Evolutionary conservation across 2,113 vertebrate species (phyloP), one percentile per base, ranked within the genome.

Genomic region (Phrynosoma blainvillii): DNA sequence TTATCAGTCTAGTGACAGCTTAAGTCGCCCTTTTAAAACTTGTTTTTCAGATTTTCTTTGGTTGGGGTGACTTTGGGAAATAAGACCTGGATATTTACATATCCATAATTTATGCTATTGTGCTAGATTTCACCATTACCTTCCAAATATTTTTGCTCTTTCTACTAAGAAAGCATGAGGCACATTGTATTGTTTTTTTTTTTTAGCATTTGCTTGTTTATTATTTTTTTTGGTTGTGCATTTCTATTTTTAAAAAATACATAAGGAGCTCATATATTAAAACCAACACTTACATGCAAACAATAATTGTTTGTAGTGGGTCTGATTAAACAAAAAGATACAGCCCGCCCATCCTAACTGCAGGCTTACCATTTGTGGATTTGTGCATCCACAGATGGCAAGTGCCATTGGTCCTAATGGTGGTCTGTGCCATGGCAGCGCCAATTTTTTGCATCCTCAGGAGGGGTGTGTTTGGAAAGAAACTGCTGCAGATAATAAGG

Each of bases 1-100:
- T 92, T 96, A 95, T 95, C 94, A 92, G 92, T 90, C 92, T 1
- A 79, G 89, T 89, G 93, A 88, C 84, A 91, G 88, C 14, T 89
- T n/a, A 59, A 59, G 88, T 93, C 87, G 91, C 89, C 89, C 91
- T 92, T 93, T 93, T 89, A 88, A 92, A 93, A 90, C 84, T 88
- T 20, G 42, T 90, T 89, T 86, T 1, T 0, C n/a, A 59, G 36
- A 62, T 78, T 70, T 42, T 47, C 42, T 21, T 70, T 16, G 56
- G 11, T 20, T 42, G 77, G 40, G n/a, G 20, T 82, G 73, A 66
- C 27, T 68, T 77, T 66, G 7, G 23, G 32, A 78, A 81, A 75
- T 11, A 12, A 66, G 65, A 36, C 11, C 2, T 66, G 21, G 16
- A 66, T 66, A 75, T 74, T 16, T 76, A 66, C 65, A n/a, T 27